Conservation (phyloP, 2,888 invertebrate genomes). For the Elegia similella region DNA sequence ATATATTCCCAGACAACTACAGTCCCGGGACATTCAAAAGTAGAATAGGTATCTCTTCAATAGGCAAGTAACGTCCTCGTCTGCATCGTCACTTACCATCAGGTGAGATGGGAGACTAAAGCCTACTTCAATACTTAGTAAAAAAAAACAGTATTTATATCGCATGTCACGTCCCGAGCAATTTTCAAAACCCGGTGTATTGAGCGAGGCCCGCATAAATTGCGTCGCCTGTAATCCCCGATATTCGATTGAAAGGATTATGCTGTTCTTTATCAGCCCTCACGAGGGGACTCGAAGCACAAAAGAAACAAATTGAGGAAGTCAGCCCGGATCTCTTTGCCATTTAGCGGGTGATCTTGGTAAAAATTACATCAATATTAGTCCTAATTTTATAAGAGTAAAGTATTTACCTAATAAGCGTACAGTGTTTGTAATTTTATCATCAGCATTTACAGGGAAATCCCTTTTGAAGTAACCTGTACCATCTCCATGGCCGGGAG, state of each 20-base stretch:
- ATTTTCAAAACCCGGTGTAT: slow-evolving; percentile 28
- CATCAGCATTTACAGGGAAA: too few relatives aligned
- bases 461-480: neutral
- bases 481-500: too few relatives aligned
- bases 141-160: too few relatives aligned
- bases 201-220: slow-evolving; percentile 50
- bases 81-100: too few relatives aligned
- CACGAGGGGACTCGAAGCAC: slow-evolving; percentile 38
- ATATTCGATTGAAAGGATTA: slow-evolving; percentile 70
- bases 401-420: too few relatives aligned
- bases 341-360: slow-evolving; percentile 15
- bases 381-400: neutral
- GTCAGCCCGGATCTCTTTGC: slow-evolving; percentile 32
- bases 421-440: too few relatives aligned
- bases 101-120: too few relatives aligned
- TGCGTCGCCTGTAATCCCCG: slow-evolving; percentile 50
- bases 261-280: slow-evolving; percentile 61
- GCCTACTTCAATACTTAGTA: too few relatives aligned
- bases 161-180: slow-evolving; percentile 12
- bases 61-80: too few relatives aligned
- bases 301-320: slow-evolving; percentile 61
- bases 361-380: slow-evolving; percentile 8
- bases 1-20: too few relatives aligned
- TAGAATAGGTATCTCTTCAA: too few relatives aligned
- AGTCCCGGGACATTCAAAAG: too few relatives aligned